These are phyloP conservation scores for Emydoidea blandingii DNA, from an alignment of 2,797 vertebrate genomes.

Conservation along the genomic window DNA sequence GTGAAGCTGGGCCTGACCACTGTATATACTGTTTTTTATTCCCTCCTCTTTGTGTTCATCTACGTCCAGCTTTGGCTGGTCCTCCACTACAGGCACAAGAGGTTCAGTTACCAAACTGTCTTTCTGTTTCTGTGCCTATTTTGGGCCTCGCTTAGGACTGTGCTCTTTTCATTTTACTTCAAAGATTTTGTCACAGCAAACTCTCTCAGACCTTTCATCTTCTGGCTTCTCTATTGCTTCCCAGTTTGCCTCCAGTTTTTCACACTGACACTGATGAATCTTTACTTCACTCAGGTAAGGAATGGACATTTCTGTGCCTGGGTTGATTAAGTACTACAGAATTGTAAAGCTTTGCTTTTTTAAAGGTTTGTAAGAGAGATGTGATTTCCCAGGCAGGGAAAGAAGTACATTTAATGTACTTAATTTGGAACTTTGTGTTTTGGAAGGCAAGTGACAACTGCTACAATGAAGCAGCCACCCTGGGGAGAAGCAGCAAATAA, in stretches of 20 bases:
- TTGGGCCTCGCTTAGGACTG: conserved; percentile 94
- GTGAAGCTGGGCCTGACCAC: conserved; percentile 94
- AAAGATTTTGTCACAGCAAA: conserved; percentile 92
- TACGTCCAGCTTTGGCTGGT: conserved; percentile 96
- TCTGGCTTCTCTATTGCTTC: conserved; percentile 98
- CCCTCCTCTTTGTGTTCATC: conserved; percentile 92
- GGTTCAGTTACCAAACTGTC: conserved; percentile 95
- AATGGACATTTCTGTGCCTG: conserved; percentile 17
- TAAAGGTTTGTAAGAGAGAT: not conserved
- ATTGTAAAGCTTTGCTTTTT: conserved; percentile 12
- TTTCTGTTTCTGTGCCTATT: conserved; percentile 97
- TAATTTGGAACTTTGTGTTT: conserved; percentile 12
- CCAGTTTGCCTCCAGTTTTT: conserved; percentile 99
- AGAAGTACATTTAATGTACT: conserved; percentile 3
- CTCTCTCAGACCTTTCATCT: conserved; percentile 90
- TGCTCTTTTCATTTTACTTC: conserved; percentile 99
- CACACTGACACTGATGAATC: conserved; percentile 96
- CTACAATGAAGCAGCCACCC: not conserved
- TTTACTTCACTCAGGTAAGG: conserved; percentile 96
- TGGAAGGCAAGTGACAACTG: not conserved
- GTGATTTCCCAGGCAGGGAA: conserved; percentile 26
- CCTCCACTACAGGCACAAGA: conserved; percentile 94
- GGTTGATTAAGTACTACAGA: conserved; percentile 22
- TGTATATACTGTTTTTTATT: conserved; percentile 94
- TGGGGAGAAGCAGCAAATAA: not conserved